phyloP scores from a whole-genome alignment of 2,113 vertebrate genomes.

The Lophotis ruficrista region DNA sequence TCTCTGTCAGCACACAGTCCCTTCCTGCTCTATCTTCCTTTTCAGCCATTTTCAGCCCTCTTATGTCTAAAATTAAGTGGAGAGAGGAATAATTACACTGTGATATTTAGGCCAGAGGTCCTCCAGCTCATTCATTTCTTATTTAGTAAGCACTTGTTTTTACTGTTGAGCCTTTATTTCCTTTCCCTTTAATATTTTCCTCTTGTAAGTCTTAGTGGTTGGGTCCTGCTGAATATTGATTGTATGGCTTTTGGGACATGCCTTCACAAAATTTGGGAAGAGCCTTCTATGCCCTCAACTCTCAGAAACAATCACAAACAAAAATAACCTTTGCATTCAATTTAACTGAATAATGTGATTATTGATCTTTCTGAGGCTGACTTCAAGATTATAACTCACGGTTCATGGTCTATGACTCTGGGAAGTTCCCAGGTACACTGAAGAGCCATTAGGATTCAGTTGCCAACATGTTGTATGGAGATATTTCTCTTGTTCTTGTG shows the following conservation, averaged over 20 bases:
- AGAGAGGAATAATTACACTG: background rate
- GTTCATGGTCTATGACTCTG: background rate
- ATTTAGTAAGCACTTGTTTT: background rate
- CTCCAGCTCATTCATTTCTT: background rate
- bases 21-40: background rate
- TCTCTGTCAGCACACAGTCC: background rate
- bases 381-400: background rate
- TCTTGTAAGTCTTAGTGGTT: background rate
- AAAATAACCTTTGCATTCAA: background rate
- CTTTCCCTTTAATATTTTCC: background rate
- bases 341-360: background rate
- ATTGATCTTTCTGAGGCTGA: background rate
- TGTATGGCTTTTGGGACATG: background rate
- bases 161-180: background rate
- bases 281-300: background rate
- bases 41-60: background rate
- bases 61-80: background rate
- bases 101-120: background rate
- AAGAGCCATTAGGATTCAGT: background rate
- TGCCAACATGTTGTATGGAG: background rate
- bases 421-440: background rate
- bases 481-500: background rate
- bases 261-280: background rate
- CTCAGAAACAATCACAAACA: background rate
- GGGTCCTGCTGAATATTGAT: background rate